These are phyloP conservation scores for Alviniconcha marisindica DNA, from an alignment of 1,140 invertebrate genomes.

Conservation along the genomic window DNA sequence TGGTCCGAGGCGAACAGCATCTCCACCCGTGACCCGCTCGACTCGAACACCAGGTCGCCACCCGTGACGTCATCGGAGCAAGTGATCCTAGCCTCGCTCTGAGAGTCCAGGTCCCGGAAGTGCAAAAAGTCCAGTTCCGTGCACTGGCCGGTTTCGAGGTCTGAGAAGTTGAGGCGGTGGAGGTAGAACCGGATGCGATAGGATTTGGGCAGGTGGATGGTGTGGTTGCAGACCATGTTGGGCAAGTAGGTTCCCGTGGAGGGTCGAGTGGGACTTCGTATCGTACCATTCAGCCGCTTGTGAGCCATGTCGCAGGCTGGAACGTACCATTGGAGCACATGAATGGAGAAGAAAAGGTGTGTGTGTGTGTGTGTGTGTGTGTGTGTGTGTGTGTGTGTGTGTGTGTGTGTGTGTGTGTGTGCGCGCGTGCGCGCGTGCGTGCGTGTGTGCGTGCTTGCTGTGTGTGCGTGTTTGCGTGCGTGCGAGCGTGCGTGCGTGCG, in stretches of 20 bases:
- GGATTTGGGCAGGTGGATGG: background rate
- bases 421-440: background rate
- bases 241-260: conserved; percentile 38
- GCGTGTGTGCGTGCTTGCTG: background rate
- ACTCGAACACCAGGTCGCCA: conserved; percentile 33
- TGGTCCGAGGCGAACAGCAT: conserved; percentile 47
- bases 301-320: conserved; percentile 6
- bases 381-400: conserved; percentile 5
- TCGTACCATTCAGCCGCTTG: conserved; percentile 14
- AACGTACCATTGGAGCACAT: background rate
- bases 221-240: conserved; percentile 29
- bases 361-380: conserved; percentile 13
- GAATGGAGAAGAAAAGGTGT: background rate
- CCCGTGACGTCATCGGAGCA: background rate
- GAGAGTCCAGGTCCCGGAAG: conserved; percentile 4
- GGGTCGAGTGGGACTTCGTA: conserved; percentile 27
- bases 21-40: conserved; percentile 31
- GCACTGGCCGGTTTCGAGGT: conserved; percentile 11
- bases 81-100: background rate
- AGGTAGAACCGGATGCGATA: conserved; percentile 32
- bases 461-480: background rate
- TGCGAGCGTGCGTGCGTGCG: background rate
- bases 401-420: conserved; percentile 22
- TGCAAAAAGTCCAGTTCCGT: conserved; percentile 4
- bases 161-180: conserved; percentile 22